Conservation (phyloP, 1,140 invertebrate species). For the Drosophila auraria region DNA sequence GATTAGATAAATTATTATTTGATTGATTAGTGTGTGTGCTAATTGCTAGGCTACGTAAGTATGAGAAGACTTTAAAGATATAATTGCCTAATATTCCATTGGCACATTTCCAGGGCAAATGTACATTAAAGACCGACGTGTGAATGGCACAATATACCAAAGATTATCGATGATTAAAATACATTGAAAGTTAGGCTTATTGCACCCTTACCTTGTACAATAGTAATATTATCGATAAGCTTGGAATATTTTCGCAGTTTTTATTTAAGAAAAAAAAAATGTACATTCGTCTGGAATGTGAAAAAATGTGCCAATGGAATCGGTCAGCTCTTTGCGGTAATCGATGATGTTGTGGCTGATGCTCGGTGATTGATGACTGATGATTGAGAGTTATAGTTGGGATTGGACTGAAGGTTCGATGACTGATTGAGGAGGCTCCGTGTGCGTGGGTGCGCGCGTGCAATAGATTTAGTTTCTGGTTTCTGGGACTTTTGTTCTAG, state of each 20-base stretch:
- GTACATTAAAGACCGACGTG: not conserved
- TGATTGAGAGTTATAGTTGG: slow-evolving; percentile 21
- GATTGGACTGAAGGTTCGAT: slow-evolving; percentile 26
- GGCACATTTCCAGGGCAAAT: not conserved
- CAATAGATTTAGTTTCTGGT: slow-evolving; percentile 9
- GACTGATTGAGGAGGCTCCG: slow-evolving; percentile 38
- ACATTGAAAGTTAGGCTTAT: no score
- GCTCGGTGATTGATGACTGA: slow-evolving; percentile 28
- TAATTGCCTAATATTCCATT: slow-evolving; percentile 5
- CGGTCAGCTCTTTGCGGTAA: slow-evolving; percentile 1
- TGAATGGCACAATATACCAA: not conserved
- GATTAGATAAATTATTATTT: slow-evolving; percentile 30
- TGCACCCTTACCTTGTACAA: not conserved
- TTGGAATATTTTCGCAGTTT: no score
- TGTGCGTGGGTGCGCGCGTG: slow-evolving; percentile 19
- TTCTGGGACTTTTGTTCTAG: not conserved
- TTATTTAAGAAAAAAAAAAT: no score
- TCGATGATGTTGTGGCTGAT: slow-evolving; percentile 23
- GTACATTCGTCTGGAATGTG: not conserved
- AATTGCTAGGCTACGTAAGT: slow-evolving; percentile 28
- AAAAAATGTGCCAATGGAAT: slow-evolving; percentile 11
- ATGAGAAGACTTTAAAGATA: slow-evolving; percentile 26
- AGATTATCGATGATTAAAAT: not conserved
- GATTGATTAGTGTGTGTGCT: slow-evolving; percentile 17
- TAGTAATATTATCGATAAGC: not conserved